Conservation (phyloP, 2,888 invertebrate genomes). For the Eurytoma californica region DNA sequence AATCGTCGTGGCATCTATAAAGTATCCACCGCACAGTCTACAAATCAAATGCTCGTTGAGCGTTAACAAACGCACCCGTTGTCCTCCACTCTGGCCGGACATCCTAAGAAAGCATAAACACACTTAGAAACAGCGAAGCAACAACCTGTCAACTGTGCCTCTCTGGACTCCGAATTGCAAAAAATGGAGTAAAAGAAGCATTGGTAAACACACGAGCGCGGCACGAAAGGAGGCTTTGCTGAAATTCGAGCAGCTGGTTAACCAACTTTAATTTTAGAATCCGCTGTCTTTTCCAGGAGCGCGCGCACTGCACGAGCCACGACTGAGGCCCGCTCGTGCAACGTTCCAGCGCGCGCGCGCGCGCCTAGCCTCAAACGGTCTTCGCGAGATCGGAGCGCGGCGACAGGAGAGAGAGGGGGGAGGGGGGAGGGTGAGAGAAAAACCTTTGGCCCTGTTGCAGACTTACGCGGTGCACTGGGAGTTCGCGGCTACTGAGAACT, state of each 20-base stretch:
- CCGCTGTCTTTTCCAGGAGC: too few species aligned
- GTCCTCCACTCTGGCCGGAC: conserved; percentile 73
- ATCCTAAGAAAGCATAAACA: conserved; percentile 64
- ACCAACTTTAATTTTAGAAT: background rate
- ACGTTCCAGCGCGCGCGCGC: too few species aligned
- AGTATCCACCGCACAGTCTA: conserved; percentile 84
- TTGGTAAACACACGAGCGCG: background rate
- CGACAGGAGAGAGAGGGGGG: background rate
- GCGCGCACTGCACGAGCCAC: too few species aligned
- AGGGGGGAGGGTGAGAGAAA: background rate
- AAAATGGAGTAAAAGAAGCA: background rate
- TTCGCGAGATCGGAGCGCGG: background rate
- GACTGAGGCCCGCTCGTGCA: too few species aligned
- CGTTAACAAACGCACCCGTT: conserved; percentile 72
- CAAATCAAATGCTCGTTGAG: conserved; percentile 84
- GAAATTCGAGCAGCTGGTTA: background rate
- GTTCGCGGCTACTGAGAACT: conserved; percentile 38
- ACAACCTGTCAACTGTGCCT: background rate
- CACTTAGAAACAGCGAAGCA: background rate
- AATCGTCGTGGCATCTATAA: conserved; percentile 87
- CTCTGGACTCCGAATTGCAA: too few species aligned
- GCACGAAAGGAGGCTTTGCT: background rate
- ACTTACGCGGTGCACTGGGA: conserved; percentile 62
- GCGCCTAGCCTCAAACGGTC: too few species aligned
- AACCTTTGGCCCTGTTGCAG: background rate